A percentile compares a stretch with the other conserved stretches of the same genome.
These are phyloP conservation scores for Fukomys damarensis DNA, from an alignment of 2,113 vertebrate genomes.

Conservation along the genomic window DNA sequence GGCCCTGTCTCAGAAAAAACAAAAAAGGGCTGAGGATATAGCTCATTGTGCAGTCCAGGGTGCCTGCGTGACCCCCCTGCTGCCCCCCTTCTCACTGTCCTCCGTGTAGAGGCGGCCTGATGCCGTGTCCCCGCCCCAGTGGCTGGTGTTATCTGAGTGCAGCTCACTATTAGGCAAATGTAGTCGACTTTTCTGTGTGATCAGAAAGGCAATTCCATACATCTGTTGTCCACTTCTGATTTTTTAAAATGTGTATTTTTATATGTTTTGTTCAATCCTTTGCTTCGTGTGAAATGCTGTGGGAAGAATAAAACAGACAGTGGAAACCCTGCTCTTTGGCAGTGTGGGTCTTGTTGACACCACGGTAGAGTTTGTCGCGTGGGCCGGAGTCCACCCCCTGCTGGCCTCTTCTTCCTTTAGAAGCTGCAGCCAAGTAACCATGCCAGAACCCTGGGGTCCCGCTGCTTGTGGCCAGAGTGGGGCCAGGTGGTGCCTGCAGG, in stretches of 20 bases:
- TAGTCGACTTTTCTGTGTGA: not conserved
- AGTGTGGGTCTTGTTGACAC: not conserved
- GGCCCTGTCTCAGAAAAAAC: not conserved
- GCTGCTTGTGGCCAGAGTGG: not conserved
- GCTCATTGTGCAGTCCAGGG: not conserved
- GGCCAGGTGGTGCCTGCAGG: not conserved
- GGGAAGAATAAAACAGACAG: not conserved
- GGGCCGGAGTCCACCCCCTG: too few relatives aligned
- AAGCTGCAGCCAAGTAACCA: rapidly evolving
- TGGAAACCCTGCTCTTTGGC: not conserved
- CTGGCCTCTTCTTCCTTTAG: not conserved
- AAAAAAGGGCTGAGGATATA: not conserved
- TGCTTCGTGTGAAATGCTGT: not conserved
- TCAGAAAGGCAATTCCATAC: not conserved
- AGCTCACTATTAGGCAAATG: not conserved
- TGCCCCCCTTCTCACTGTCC: not conserved
- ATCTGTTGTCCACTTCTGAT: not conserved
- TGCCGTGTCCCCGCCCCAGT: rapidly evolving
- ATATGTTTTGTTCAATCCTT: constrained; percentile 13
- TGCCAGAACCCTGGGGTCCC: not conserved
- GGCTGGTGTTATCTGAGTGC: not conserved
- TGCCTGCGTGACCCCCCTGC: not conserved
- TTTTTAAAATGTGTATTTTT: not conserved
- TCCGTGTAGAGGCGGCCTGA: not conserved
- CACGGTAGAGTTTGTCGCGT: rapidly evolving